Evolutionary conservation across 2,113 vertebrate species (phyloP).

Genomic region (Paradoxurus hermaphroditus): DNA sequence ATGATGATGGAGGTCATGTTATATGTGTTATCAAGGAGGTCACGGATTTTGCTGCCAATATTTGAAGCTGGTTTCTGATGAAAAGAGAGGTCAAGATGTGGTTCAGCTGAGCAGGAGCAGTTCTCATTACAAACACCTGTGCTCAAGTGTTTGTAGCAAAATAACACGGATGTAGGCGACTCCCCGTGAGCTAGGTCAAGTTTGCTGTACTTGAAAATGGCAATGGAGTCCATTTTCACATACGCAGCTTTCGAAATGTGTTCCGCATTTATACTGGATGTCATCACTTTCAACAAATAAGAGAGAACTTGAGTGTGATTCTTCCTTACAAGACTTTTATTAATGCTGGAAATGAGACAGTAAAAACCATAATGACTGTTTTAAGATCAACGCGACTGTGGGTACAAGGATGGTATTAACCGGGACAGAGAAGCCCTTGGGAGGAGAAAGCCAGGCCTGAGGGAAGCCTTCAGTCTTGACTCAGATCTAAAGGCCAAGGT

Average conservation of each 20-base stretch:
- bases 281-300: constrained; percentile 17
- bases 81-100: background rate
- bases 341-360: constrained; percentile 45
- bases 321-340: constrained; percentile 54
- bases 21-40: background rate
- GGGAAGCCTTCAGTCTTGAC: background rate
- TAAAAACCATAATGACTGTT: background rate
- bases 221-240: background rate
- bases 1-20: background rate
- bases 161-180: background rate
- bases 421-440: background rate
- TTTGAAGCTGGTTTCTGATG: background rate
- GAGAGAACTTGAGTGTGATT: background rate
- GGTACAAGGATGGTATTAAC: background rate
- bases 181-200: background rate
- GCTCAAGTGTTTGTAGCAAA: background rate
- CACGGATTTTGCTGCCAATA: background rate
- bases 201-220: background rate
- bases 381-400: background rate
- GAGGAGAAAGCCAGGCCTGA: background rate
- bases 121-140: background rate
- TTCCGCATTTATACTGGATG: background rate
- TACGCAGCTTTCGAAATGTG: background rate
- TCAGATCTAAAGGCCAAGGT: background rate
- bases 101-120: background rate